A percentile compares a stretch with the other conserved stretches of the same genome.
Evolutionary conservation across 2,888 invertebrate species (phyloP).

Genomic region (Sphecodes monilicornis): DNA sequence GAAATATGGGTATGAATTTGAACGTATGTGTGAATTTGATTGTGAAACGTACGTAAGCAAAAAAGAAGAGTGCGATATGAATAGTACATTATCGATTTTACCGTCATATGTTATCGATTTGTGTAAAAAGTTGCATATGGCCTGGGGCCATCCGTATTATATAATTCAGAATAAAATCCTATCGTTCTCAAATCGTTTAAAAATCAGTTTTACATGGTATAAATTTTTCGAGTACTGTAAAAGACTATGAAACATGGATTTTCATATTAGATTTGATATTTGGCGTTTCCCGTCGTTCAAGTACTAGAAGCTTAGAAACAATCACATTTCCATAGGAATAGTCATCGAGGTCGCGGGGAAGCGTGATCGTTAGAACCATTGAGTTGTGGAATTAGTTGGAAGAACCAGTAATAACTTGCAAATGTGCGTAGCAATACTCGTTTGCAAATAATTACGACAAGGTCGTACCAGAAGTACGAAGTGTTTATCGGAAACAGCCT

Average conservation of each 20-base stretch:
- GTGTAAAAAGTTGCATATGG: background rate
- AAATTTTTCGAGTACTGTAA: background rate
- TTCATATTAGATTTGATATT: background rate
- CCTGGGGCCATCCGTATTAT: background rate
- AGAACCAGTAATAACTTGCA: background rate
- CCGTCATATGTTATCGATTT: background rate
- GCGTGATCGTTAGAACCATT: background rate
- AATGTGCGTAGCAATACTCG: background rate
- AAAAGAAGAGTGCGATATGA: background rate
- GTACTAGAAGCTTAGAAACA: background rate
- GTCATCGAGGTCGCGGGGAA: background rate
- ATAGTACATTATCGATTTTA: no score
- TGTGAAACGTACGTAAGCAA: background rate
- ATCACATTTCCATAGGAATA: background rate
- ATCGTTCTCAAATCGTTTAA: background rate
- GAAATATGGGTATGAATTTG: no score
- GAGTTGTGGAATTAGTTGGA: background rate
- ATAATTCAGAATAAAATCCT: background rate
- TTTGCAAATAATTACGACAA: background rate
- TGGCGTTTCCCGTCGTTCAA: background rate
- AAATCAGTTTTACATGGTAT: background rate
- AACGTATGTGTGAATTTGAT: background rate
- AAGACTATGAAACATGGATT: background rate
- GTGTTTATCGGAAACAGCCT: slow-evolving; percentile 11
- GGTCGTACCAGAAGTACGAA: slow-evolving; percentile 7